A percentile compares a stretch with the other conserved stretches of the same genome.
Evolutionary conservation across 2,888 invertebrate genomes (phyloP).

Genomic region (Orthosia incerta): DNA sequence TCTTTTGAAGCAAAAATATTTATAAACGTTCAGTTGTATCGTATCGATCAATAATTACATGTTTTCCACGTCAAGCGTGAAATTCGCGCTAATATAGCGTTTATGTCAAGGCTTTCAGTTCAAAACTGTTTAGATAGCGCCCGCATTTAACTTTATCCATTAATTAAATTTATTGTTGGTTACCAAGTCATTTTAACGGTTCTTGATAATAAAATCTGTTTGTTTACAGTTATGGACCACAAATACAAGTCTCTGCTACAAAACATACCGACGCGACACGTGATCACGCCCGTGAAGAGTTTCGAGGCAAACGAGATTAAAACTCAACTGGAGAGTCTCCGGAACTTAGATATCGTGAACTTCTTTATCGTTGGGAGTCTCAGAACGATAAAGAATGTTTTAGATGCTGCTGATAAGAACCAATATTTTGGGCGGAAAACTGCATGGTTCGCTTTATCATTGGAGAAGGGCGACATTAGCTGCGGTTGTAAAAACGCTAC

Average conservation of each 20-base stretch:
- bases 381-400: slow-evolving; percentile 93
- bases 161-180: slow-evolving; percentile 54
- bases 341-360: slow-evolving; percentile 96
- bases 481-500: slow-evolving; percentile 95
- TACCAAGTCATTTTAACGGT: slow-evolving; percentile 49
- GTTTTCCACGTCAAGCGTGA: slow-evolving; percentile 52
- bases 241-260: slow-evolving; percentile 97
- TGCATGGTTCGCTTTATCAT: slow-evolving; percentile 96
- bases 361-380: slow-evolving; percentile 96
- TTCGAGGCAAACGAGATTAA: slow-evolving; percentile 92
- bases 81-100: slow-evolving; percentile 49
- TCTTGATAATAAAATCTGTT: slow-evolving; percentile 61
- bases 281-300: slow-evolving; percentile 93
- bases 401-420: slow-evolving; percentile 93
- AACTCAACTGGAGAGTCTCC: slow-evolving; percentile 93
- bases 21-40: slow-evolving; percentile 48
- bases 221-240: slow-evolving; percentile 95
- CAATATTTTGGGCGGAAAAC: slow-evolving; percentile 96
- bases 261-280: slow-evolving; percentile 97
- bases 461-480: slow-evolving; percentile 93
- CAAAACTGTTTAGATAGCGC: slow-evolving; percentile 57
- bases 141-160: slow-evolving; percentile 50
- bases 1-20: slow-evolving; percentile 17
- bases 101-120: slow-evolving; percentile 52
- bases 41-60: slow-evolving; percentile 60